Percentiles rank a stretch among this genome's conserved stretches.
Evolutionary conservation across 2,113 vertebrate genomes (phyloP).

Genomic region (Sinosuthora webbiana): DNA sequence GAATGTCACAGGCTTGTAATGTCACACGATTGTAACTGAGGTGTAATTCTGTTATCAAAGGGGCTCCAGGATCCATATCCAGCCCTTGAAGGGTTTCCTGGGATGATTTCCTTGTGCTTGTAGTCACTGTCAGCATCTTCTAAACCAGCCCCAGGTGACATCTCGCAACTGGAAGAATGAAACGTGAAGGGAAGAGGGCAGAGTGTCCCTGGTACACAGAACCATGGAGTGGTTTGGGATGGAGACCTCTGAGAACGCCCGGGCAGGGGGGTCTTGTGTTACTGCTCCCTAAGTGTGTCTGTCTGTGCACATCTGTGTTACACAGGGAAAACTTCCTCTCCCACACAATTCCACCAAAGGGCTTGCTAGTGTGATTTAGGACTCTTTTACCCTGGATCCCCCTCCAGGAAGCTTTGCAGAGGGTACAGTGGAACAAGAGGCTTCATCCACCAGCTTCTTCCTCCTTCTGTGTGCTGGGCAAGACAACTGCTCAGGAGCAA

Average conservation of each 20-base stretch:
- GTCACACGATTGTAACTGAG: rapidly evolving
- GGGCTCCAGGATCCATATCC: neutral
- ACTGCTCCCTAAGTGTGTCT: rapidly evolving
- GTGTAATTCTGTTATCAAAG: neutral
- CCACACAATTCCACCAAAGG: neutral
- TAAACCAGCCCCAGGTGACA: neutral
- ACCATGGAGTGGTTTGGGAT: neutral
- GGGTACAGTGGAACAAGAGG: neutral
- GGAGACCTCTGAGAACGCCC: neutral
- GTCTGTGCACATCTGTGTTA: neutral
- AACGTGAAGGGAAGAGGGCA: neutral
- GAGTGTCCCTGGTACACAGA: rapidly evolving
- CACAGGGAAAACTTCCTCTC: neutral
- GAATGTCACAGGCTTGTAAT: neutral
- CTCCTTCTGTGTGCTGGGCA: no score
- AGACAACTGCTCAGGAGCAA: neutral
- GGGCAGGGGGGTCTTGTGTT: neutral
- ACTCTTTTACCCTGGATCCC: neutral
- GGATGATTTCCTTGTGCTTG: neutral
- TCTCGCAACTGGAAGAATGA: neutral
- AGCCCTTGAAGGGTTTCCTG: neutral
- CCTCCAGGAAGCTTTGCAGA: neutral
- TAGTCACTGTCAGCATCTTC: neutral
- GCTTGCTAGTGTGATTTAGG: neutral
- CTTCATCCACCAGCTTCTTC: neutral